Percentiles rank a stretch among this genome's conserved stretches.
These are phyloP conservation scores for Loripinus fragilis DNA, from an alignment of 2,888 invertebrate genomes.

Conservation along the genomic window DNA sequence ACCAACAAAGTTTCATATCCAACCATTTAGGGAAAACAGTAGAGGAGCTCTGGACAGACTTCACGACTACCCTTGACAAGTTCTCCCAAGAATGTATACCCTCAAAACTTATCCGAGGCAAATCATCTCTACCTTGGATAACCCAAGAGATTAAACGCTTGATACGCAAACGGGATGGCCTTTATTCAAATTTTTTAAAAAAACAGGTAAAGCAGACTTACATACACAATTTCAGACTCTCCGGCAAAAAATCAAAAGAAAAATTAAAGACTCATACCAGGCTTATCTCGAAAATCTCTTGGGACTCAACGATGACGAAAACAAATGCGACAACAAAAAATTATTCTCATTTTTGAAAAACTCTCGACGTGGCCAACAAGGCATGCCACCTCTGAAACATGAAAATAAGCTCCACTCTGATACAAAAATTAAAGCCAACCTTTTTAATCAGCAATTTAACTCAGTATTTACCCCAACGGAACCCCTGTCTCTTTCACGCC, in stretches of 20 bases:
- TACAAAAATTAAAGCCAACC: background rate
- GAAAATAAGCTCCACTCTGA: background rate
- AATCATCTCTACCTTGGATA: background rate
- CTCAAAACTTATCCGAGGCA: constrained; percentile 1
- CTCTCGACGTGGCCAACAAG: background rate
- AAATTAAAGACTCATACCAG: background rate
- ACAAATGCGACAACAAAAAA: background rate
- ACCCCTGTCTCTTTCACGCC: too few species aligned
- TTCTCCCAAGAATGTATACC: too few species aligned
- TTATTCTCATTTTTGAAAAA: background rate
- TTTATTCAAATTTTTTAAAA: too few species aligned
- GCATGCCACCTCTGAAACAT: background rate
- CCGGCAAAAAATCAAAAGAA: background rate
- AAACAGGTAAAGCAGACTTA: background rate
- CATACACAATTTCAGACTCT: background rate
- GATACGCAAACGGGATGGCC: too few species aligned
- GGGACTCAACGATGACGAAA: too few species aligned
- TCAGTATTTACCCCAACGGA: background rate
- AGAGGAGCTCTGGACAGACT: too few species aligned
- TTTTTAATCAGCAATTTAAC: background rate
- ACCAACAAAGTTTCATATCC: too few species aligned
- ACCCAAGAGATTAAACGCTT: background rate
- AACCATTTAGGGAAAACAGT: too few species aligned
- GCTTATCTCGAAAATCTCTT: background rate
- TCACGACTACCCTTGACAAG: too few species aligned